Evolutionary conservation across 2,888 invertebrate genomes (phyloP).

Genomic region (Syritta pipiens): DNA sequence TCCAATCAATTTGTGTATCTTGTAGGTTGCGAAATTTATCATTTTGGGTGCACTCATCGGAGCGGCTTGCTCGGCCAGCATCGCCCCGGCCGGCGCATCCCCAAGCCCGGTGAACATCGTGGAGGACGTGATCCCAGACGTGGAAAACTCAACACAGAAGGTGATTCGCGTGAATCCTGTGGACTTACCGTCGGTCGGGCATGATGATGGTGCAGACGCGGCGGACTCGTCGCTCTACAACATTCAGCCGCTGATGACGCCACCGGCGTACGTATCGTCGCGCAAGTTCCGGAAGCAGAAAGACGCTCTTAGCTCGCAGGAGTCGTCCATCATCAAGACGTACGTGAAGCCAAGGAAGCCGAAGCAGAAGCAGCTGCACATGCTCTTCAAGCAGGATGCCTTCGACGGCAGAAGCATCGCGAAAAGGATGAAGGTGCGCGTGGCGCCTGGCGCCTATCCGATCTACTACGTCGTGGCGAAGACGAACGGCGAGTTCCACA

Average conservation of each 20-base stretch:
- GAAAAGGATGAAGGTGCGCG: constrained; percentile 73
- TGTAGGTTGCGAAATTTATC: constrained; percentile 48
- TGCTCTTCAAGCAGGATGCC: constrained; percentile 71
- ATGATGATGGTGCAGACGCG: constrained; percentile 68
- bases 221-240: constrained; percentile 75
- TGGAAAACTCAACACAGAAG: constrained; percentile 73
- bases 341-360: constrained; percentile 70
- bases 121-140: constrained; percentile 75
- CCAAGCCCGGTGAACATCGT: constrained; percentile 69
- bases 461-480: constrained; percentile 76
- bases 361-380: constrained; percentile 74
- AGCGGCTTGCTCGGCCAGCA: constrained; percentile 21
- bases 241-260: constrained; percentile 73
- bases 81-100: background rate
- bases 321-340: constrained; percentile 71
- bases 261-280: constrained; percentile 33
- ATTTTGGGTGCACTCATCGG: constrained; percentile 31
- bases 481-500: constrained; percentile 77
- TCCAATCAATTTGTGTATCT: too few species aligned
- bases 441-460: constrained; percentile 76
- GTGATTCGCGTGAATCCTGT: constrained; percentile 76
- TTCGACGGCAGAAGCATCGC: constrained; percentile 46
- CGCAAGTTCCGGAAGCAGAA: constrained; percentile 39
- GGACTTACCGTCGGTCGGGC: constrained; percentile 72
- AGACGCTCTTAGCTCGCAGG: constrained; percentile 6